Evolutionary conservation across 2,113 vertebrate genomes (phyloP), one percentile per base, ranked within the genome.

Genomic region (Typhlomys cinereus): DNA sequence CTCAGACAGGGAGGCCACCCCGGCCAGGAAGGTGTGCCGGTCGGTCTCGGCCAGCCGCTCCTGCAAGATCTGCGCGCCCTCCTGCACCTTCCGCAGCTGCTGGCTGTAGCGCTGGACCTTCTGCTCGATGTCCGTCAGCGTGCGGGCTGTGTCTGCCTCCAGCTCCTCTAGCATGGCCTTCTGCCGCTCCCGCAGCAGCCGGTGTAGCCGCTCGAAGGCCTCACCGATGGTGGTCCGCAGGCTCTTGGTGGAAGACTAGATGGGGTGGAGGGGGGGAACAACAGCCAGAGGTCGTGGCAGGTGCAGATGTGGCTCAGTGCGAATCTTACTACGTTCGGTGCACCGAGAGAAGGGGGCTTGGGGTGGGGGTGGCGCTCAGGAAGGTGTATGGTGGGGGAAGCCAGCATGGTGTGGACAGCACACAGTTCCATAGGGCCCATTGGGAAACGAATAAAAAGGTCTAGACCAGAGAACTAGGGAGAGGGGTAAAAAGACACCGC

Each of bases 91-190:
- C 20, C 98, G 99, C 88, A 99, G 98, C 98, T 99, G 99, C 97
- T 99, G 99, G 97, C 99, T 99, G 97, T 99, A 99, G 91, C 99
- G 98, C 94, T 99, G 99, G 97, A 99, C 99, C 97, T 99, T 99
- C 97, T 99, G 99, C 97, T 99, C 99, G 0, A 99, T 99, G 98
- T 99, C 99, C 0, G 98, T 97, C 74, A 99, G 98, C 0, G 99
- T 99, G 85, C 99, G 98, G 0, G 98, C 99, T 0, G 99, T 99
- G 96, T 99, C 99, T 0, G 98, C 98, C 98, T 99, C 99, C 97
- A 99, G 98, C 97, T 99, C 99, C 95, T 99, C 99, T 98, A 99
- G 97, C 99, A 99, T 99, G 89, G 98, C 98, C 97, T 99, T 99
- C 97, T 99, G 99, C n/a, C 99, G 98, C 97, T 99, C 99, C 0